A percentile compares a stretch with the other conserved stretches of the same genome.
These are phyloP conservation scores for Andricus quercusramuli DNA, from an alignment of 2,888 invertebrate genomes.

Conservation along the genomic window DNA sequence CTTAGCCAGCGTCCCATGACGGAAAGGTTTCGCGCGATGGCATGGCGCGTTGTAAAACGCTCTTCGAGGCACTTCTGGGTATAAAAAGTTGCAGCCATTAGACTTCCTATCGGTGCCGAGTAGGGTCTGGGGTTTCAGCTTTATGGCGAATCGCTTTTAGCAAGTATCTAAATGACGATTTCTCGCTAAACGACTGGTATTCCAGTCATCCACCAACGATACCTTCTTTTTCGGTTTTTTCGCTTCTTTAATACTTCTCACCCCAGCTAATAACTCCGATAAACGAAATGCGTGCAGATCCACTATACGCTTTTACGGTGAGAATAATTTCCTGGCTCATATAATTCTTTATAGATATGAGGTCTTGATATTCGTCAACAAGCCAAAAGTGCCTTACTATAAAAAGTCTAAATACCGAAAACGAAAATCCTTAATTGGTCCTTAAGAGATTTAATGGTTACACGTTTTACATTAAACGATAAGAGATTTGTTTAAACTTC, in stretches of 20 bases:
- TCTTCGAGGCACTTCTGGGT: constrained; percentile 20
- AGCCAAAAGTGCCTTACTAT: background rate
- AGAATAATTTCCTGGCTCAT: background rate
- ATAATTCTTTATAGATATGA: background rate
- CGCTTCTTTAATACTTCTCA: constrained; percentile 62
- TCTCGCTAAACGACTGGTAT: constrained; percentile 57
- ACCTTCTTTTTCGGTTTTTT: constrained; percentile 53
- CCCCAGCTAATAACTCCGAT: constrained; percentile 54
- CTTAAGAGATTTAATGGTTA: background rate
- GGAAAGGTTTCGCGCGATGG: constrained; percentile 37
- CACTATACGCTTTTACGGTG: background rate
- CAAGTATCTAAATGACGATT: constrained; percentile 75
- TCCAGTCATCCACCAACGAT: constrained; percentile 37
- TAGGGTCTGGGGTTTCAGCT: constrained; percentile 64
- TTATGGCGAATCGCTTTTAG: constrained; percentile 76
- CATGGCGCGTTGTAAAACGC: constrained; percentile 29
- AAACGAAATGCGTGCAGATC: constrained; percentile 49
- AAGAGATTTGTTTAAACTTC: background rate
- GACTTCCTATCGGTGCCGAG: constrained; percentile 65
- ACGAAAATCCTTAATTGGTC: background rate
- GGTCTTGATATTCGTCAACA: background rate
- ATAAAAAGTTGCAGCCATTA: constrained; percentile 61
- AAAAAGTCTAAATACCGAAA: background rate
- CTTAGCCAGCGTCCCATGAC: constrained; percentile 31
- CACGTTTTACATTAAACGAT: background rate